Evolutionary conservation across 2,888 invertebrate species (phyloP).

Genomic region (Ormia ochracea): DNA sequence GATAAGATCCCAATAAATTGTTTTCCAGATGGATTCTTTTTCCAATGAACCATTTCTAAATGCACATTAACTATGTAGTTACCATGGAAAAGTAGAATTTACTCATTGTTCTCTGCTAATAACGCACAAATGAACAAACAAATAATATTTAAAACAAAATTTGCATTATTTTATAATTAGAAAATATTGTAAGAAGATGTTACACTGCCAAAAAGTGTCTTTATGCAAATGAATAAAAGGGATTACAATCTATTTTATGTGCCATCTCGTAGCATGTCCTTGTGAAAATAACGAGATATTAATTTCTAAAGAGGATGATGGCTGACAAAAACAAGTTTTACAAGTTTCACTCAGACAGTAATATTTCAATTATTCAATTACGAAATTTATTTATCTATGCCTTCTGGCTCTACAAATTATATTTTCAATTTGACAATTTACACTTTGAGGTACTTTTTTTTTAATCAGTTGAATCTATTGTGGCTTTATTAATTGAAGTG

Average conservation of each 20-base stretch:
- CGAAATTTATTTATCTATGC: neutral
- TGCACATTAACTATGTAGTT: neutral
- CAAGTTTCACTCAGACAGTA: neutral
- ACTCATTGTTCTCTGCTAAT: conserved; percentile 6
- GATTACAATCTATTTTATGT: neutral
- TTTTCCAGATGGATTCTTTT: no score
- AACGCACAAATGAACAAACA: conserved; percentile 25
- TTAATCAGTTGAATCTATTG: neutral
- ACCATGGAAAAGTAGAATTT: neutral
- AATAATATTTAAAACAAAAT: neutral
- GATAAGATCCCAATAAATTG: no score
- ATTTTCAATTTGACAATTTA: neutral
- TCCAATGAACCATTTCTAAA: neutral
- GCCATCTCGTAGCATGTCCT: neutral
- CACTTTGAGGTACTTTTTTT: no score
- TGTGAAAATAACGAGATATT: neutral
- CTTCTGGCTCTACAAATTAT: neutral
- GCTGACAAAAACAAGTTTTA: neutral
- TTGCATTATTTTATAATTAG: conserved; percentile 42
- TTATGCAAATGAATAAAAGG: conserved; percentile 55
- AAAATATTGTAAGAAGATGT: conserved; percentile 40
- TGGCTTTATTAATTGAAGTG: neutral
- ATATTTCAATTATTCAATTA: neutral
- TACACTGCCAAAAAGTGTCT: conserved; percentile 33
- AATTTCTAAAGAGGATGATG: neutral